Evolutionary conservation across 2,113 vertebrate genomes (phyloP).

Genomic region (Serinus canaria): DNA sequence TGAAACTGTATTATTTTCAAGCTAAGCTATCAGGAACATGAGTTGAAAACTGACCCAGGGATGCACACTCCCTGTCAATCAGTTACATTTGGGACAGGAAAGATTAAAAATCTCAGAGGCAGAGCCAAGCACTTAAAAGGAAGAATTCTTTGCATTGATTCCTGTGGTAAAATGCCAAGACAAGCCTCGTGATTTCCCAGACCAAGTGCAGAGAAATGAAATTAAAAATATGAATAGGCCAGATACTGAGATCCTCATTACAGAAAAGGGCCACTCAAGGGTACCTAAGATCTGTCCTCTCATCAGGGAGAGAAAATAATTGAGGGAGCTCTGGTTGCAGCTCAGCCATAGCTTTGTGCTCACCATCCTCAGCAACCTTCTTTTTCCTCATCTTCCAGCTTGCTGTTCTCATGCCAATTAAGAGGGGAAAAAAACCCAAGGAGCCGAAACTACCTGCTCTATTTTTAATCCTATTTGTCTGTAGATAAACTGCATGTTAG

Average conservation of each 20-base stretch:
- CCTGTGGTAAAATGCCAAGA: conserved; percentile 1
- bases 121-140: neutral
- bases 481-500: conserved; percentile 44
- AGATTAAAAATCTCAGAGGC: neutral
- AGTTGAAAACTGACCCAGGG: neutral
- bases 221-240: neutral
- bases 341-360: neutral
- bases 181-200: neutral
- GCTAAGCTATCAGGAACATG: neutral
- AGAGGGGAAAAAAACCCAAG: neutral
- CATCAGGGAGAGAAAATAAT: neutral
- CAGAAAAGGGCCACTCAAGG: neutral
- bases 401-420: conserved; percentile 1
- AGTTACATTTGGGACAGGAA: neutral
- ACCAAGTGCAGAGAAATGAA: conserved; percentile 1
- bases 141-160: neutral
- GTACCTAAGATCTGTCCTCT: neutral
- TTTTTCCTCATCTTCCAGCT: neutral
- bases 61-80: neutral
- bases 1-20: neutral
- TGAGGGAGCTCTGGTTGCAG: neutral
- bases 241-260: neutral
- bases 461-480: conserved; percentile 57
- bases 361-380: neutral
- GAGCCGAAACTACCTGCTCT: conserved; percentile 16